Base-by-base conservation (phyloP, 92 coral and sea anemone genomes). In the Hydrozoanthus gracilis region DNA sequence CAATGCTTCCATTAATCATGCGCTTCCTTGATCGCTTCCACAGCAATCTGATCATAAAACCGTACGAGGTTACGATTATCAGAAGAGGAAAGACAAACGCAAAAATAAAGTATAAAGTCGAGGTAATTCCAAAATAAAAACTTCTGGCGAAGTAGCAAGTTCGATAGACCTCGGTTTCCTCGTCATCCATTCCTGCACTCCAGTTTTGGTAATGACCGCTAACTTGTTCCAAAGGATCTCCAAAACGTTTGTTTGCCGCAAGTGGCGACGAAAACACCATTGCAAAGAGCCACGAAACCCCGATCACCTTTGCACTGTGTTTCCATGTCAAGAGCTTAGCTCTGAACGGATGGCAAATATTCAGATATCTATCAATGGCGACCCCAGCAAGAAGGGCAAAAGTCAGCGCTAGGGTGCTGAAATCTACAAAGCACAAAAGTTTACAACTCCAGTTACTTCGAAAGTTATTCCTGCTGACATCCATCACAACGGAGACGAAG, bases 281-380 rank as follows among this genome's bases (percentile, higher is more conserved):
- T 13, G 87, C 87, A 44, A 78, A 90, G 1, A 90, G 35, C 92
- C 92, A 90, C 10, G 92, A 79, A 13, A 90, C 20, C 9, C 54
- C 3, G 10, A 90, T 55, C 5, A 65, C 87, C 39, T 80, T 90
- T 17, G 83, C 80, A 27, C 92, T 90, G 79, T 80, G 90, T 9
- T 74, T 90, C 92, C 92, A 90, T 8, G 83, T 90, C 39, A 90
- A 20, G 3, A 64, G 15, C 61, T 85, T 90, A 20, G 92, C 92
- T 46, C 46, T 90, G 27, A 90, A 79, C 18, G 84, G 84, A 79
- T 79, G 56, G 7, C 84, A 79, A 44, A 79, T 79, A 39, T 79
- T 79, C n/a, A 79, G 56, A 17, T 62, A 79, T 46, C 84, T 67
- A 46, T 79, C 73, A 7, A 62, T 44, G 18, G 84, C 84, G n/a